Evolutionary conservation across 2,888 invertebrate species (phyloP), one percentile per base, ranked within the genome.

Genomic region (Herminia tarsipennalis): DNA sequence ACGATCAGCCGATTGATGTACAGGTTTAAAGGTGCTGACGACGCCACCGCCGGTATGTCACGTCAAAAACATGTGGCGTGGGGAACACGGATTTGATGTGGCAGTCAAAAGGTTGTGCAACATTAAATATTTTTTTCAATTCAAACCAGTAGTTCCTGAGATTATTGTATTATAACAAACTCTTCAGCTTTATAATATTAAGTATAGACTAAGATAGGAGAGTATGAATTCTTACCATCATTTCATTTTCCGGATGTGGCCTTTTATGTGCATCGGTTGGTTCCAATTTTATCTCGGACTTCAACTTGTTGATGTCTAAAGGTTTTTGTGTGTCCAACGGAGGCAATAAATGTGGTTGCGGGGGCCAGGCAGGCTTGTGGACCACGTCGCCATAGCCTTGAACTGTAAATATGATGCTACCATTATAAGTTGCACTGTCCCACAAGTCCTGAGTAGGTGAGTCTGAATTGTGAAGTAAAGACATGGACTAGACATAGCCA

Each of bases 231-330:
- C 52, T 68, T 60, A 88, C 90, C 88, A 89, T 83, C 70, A 89
- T 81, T 35, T 90, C 89, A 56, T 60, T 74, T 13, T 90, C 91
- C 0, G 87, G 86, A 57, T 91, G 91, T 1, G 86, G 77, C 60
- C 91, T 63, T 52, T 90, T 91, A 44, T 87, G 89, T 9, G 85
- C 75, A 36, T 91, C 91, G 0, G 83, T 67, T 0, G 91, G 90
- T 60, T 91, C 91, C 3, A 91, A 66, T 64, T 91, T 91, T 47
- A 91, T 90, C 69, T 91, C 91, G 0, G 90, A 88, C 56, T 91
- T 91, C 1, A 86, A 77, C 22, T 90, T 88, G 38, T 90, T 89
- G 5, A 88, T 78, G 29, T 89, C 89, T 1, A 90, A 64, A 0
- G 88, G 84, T 39, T 89, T 90, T 54, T 89, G 89, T 0, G 88